Evolutionary conservation across 2,888 invertebrate genomes (phyloP).

Genomic region (Lasioglossum marginatum): DNA sequence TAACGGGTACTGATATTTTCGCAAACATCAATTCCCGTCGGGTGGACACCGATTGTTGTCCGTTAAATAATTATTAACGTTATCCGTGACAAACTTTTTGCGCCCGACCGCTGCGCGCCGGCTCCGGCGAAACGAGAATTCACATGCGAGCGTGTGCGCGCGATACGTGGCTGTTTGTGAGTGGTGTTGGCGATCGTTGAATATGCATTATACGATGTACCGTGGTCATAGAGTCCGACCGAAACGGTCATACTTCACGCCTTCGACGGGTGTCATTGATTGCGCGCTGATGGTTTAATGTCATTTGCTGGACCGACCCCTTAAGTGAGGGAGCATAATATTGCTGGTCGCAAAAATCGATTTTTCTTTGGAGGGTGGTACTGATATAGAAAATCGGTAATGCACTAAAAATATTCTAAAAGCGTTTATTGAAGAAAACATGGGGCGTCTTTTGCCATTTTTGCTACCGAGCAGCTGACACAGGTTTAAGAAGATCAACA

Average conservation of each 20-base stretch:
- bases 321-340: slow-evolving; percentile 21
- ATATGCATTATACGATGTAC: slow-evolving; percentile 50
- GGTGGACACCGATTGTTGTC: slow-evolving; percentile 46
- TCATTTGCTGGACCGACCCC: slow-evolving; percentile 39
- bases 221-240: slow-evolving; percentile 30
- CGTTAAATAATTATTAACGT: slow-evolving; percentile 60
- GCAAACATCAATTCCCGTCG: slow-evolving; percentile 58
- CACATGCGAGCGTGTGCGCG: background rate
- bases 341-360: background rate
- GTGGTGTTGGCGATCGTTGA: slow-evolving; percentile 39
- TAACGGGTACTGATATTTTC: slow-evolving; percentile 37
- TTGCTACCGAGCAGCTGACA: no score
- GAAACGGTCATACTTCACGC: slow-evolving; percentile 51
- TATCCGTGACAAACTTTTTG: slow-evolving; percentile 51
- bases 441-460: no score
- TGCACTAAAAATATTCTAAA: background rate
- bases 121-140: background rate
- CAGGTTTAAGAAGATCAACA: no score
- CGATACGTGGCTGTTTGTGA: background rate
- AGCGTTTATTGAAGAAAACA: no score
- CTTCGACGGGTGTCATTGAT: slow-evolving; percentile 51
- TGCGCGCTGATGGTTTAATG: slow-evolving; percentile 53
- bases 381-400: background rate
- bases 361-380: background rate
- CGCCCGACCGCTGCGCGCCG: background rate